Evolutionary conservation across 2,888 invertebrate genomes (phyloP).

Genomic region (Amphiduros pacificus): DNA sequence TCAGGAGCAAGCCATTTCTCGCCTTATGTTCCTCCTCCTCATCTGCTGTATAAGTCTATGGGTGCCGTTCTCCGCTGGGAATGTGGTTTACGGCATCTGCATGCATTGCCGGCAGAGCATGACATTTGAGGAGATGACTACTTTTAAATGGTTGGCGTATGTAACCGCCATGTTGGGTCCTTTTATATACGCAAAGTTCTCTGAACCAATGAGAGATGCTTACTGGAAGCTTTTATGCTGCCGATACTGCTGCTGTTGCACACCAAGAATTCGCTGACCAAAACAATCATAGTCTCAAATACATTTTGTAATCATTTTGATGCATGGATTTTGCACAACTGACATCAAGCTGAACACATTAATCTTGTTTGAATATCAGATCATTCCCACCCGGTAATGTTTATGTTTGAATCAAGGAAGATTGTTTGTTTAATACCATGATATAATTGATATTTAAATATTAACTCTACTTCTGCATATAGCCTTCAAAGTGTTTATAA

Average conservation of each 20-base stretch:
- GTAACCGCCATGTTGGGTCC: conserved; percentile 26
- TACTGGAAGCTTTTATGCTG: conserved; percentile 16
- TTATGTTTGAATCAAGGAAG: too few species aligned
- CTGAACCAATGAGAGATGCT: conserved; percentile 19
- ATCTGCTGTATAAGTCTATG: conserved; percentile 20
- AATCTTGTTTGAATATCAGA: too few species aligned
- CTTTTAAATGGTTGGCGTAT: conserved; percentile 34
- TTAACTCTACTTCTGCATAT: too few species aligned
- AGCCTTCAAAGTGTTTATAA: too few species aligned
- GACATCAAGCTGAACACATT: too few species aligned
- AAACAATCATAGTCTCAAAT: too few species aligned
- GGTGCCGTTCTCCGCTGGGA: conserved; percentile 27
- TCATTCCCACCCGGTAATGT: too few species aligned
- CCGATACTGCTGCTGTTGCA: conserved; percentile 5
- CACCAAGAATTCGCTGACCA: too few species aligned
- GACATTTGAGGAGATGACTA: conserved; percentile 19
- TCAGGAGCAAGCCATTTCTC: conserved; percentile 18
- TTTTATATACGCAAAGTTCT: conserved; percentile 21
- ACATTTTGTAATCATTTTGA: too few species aligned
- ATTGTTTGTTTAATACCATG: too few species aligned
- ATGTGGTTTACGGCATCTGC: conserved; percentile 27
- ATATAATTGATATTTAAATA: too few species aligned
- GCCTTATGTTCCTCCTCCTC: conserved; percentile 18
- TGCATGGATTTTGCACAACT: too few species aligned
- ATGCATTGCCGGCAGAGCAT: conserved; percentile 19